Evolutionary conservation across 2,888 invertebrate genomes (phyloP).

Genomic region (Aspidiotus rigidus): DNA sequence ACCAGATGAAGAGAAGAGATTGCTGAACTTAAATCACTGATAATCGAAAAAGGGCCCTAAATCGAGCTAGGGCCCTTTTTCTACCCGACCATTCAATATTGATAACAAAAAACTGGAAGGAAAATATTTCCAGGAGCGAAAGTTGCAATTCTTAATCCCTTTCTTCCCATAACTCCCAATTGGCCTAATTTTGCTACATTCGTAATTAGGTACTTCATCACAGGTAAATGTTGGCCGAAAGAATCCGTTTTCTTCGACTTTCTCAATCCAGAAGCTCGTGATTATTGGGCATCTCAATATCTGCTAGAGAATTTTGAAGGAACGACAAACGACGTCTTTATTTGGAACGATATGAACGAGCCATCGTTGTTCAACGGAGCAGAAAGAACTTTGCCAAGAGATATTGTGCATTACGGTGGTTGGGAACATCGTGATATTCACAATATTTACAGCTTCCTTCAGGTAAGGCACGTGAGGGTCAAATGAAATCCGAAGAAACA

Average conservation of each 20-base stretch:
- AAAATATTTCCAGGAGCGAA: too few species aligned
- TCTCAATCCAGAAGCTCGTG: constrained; percentile 70
- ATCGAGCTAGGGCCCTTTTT: too few species aligned
- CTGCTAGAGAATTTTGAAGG: constrained; percentile 62
- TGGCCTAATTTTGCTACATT: too few species aligned
- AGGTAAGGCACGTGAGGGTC: constrained; percentile 43
- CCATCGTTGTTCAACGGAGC: constrained; percentile 98
- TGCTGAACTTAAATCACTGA: too few species aligned
- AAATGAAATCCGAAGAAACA: too few species aligned
- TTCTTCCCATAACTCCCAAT: too few species aligned
- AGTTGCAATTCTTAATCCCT: too few species aligned
- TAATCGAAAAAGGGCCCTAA: too few species aligned
- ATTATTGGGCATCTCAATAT: constrained; percentile 68
- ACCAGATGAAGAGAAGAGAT: too few species aligned
- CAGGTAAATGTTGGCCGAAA: constrained; percentile 81
- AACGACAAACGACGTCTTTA: constrained; percentile 70
- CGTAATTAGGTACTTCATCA: too few species aligned
- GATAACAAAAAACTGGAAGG: too few species aligned
- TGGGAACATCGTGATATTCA: constrained; percentile 90
- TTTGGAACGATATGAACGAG: constrained; percentile 99
- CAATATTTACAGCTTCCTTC: constrained; percentile 78
- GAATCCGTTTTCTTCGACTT: constrained; percentile 91
- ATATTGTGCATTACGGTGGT: constrained; percentile 74
- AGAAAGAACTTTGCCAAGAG: constrained; percentile 97
- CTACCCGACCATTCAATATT: too few species aligned